Base-by-base conservation (phyloP, 1,140 invertebrate genomes). In the Magallana gigas region DNA sequence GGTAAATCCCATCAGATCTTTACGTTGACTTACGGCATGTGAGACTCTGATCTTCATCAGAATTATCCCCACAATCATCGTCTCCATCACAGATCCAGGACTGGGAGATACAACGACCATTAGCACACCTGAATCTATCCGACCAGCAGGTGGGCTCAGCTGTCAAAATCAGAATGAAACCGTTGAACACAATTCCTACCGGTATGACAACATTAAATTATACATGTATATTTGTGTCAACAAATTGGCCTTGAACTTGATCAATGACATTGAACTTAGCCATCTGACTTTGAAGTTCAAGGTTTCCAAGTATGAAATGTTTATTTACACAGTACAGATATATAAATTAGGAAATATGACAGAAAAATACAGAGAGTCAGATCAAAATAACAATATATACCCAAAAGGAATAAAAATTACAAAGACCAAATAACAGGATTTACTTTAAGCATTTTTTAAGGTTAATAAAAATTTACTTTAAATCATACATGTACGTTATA, bases 1-100 rank as follows among this genome's bases (percentile, higher is more conserved):
- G 14, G 48, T 1, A 18, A 16, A 64, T 64, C 3, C 36, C 2
- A 48, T 48, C 36, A 48, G 36, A 48, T 48, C 3, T 4, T 1
- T 4, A 48, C 36, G 3, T 48, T 57, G 14, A 16, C 93, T 89
- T 90, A 93, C 93, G 90, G 88, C 93, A 94, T 6, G 90, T 93
- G 36, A 91, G 85, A 56, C 64, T 87, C 57, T 91, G 88, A 86
- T 91, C 91, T 85, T 99, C 98, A 94, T 99, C 98, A 23, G 98
- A 98, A 0, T 98, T 98, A 94, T 99, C 98, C 0, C 99, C 98
- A 95, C 98, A 99, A 93, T 99, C 98, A 0, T 98, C 98, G 94
- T 99, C 98, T 0, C 98, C 98, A 94, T 99, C 98, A 94, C 98
- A 99, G 0, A 99, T 95, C 98, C 98, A 99, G 93, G 98, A 98